Conservation (phyloP, 2,888 invertebrate genomes). For the Palloptera scutellata region DNA sequence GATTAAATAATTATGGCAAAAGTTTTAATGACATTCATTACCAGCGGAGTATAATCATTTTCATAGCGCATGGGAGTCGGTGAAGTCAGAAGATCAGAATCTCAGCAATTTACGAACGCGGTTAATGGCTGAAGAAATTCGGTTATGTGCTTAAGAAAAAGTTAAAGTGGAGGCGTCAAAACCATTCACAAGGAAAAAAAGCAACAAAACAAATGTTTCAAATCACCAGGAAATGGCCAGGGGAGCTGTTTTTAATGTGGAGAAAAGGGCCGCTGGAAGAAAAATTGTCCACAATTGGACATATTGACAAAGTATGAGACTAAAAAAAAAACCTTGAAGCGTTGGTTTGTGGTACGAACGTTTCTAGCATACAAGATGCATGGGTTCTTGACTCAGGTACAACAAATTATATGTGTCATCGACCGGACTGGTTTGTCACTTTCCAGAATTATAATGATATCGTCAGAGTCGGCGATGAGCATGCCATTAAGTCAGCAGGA, state of each 20-base stretch:
- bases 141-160: slow-evolving; percentile 21
- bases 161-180: slow-evolving; percentile 18
- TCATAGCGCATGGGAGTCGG: slow-evolving; percentile 25
- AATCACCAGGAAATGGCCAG: slow-evolving; percentile 14
- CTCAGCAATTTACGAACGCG: slow-evolving; percentile 25
- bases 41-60: slow-evolving; percentile 26
- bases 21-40: slow-evolving; percentile 27
- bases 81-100: slow-evolving; percentile 17
- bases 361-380: not conserved
- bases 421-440: slow-evolving; percentile 26
- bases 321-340: slow-evolving; percentile 18
- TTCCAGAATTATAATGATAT: slow-evolving; percentile 10
- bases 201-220: slow-evolving; percentile 7
- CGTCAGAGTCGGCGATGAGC: too few relatives aligned
- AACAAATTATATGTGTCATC: too few relatives aligned
- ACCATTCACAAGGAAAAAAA: not conserved
- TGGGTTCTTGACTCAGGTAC: slow-evolving; percentile 40
- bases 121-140: slow-evolving; percentile 30
- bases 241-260: slow-evolving; percentile 41
- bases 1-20: slow-evolving; percentile 21
- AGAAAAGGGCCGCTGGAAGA: slow-evolving; percentile 39
- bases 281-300: slow-evolving; percentile 33
- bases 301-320: slow-evolving; percentile 12
- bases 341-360: slow-evolving; percentile 14
- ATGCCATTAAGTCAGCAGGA: slow-evolving; percentile 13